A percentile compares a stretch with the other conserved stretches of the same genome.
phyloP scores from a whole-genome alignment of 2,113 vertebrate genomes.

The Sapayoa aenigma region DNA sequence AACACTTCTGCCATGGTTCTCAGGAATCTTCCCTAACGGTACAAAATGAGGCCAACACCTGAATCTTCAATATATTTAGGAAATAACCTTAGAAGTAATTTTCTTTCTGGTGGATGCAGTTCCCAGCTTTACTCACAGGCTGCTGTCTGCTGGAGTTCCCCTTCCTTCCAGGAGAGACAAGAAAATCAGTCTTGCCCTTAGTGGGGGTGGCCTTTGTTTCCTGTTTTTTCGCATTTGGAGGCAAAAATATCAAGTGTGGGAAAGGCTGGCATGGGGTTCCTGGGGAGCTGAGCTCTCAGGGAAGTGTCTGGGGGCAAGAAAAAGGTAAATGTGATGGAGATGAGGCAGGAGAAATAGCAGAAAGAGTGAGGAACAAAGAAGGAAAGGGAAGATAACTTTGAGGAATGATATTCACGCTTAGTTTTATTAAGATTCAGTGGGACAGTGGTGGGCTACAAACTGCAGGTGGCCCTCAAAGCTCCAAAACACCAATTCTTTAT shows the following conservation, averaged over 20 bases:
- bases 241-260: neutral
- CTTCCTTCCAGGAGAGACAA: neutral
- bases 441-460: neutral
- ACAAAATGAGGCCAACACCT: neutral
- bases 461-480: neutral
- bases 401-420: neutral
- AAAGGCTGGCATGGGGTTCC: no score
- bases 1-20: neutral
- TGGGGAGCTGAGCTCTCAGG: neutral
- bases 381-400: neutral
- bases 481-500: neutral
- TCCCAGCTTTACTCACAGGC: neutral
- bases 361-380: neutral
- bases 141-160: neutral
- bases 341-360: neutral
- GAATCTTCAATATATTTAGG: neutral
- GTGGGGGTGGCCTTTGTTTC: fast-evolving
- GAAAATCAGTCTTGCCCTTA: neutral
- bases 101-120: neutral
- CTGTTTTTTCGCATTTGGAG: neutral
- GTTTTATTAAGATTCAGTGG: neutral
- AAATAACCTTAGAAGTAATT: neutral
- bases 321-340: neutral
- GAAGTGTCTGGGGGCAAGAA: neutral
- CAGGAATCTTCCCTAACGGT: neutral